phyloP scores from a whole-genome alignment of 2,888 invertebrate genomes.

The Drosophila quinaria region DNA sequence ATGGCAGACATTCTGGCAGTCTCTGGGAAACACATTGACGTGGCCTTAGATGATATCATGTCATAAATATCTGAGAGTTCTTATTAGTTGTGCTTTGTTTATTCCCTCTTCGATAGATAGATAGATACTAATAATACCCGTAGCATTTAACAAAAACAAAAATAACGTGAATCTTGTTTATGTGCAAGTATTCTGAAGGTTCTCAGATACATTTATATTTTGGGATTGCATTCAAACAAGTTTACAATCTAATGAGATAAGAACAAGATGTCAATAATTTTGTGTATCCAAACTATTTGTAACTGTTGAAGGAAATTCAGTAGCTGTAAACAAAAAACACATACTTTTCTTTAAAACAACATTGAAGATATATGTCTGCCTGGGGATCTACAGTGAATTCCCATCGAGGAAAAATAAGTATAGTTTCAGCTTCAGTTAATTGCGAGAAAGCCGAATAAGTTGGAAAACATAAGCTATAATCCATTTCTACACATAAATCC shows the following conservation, averaged over 20 bases:
- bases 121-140: constrained; percentile 54
- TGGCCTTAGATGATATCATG: constrained; percentile 76
- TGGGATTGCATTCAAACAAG: constrained; percentile 39
- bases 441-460: constrained; percentile 46
- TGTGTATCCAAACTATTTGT: background rate
- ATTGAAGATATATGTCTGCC: constrained; percentile 11
- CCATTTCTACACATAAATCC: constrained; percentile 81
- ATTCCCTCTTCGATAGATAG: constrained; percentile 19
- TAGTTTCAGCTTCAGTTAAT: constrained; percentile 62
- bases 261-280: constrained; percentile 30
- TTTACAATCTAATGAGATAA: constrained; percentile 29
- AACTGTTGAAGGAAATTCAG: constrained; percentile 10
- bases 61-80: constrained; percentile 77
- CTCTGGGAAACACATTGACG: constrained; percentile 50
- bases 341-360: background rate
- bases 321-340: constrained; percentile 4
- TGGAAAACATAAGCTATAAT: constrained; percentile 75
- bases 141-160: constrained; percentile 26
- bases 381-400: constrained; percentile 4
- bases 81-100: constrained; percentile 64
- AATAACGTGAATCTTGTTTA: constrained; percentile 30
- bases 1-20: constrained; percentile 60
- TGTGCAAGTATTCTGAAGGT: constrained; percentile 30
- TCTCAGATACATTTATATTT: constrained; percentile 28
- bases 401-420: constrained; percentile 6